A percentile compares a stretch with the other conserved stretches of the same genome.
These are phyloP conservation scores for Cirrhinus mrigala DNA, from an alignment of 2,797 vertebrate genomes.

Conservation along the genomic window DNA sequence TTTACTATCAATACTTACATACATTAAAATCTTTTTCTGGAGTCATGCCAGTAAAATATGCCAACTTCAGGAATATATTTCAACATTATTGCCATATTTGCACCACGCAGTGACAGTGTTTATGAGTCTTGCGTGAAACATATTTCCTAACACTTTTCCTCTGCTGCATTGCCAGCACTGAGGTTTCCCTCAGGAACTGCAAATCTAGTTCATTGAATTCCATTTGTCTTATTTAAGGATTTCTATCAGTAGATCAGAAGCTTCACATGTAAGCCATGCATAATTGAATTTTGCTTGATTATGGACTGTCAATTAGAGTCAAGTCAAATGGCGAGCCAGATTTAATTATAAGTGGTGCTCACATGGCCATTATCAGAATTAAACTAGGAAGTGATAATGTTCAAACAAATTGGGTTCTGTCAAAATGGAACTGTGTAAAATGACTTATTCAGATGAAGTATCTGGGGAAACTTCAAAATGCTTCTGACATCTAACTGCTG, in stretches of 20 bases:
- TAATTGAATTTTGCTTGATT: not conserved
- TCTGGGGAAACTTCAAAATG: not conserved
- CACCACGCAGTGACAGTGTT: not conserved
- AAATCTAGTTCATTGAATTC: not conserved
- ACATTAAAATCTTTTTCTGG: not conserved
- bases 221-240: not conserved
- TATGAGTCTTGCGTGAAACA: not conserved
- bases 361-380: conserved; percentile 2
- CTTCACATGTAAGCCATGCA: not conserved
- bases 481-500: not conserved
- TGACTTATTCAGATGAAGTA: not conserved
- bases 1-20: not conserved
- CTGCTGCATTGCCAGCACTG: not conserved
- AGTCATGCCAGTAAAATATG: not conserved
- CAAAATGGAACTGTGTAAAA: conserved; percentile 1
- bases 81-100: not conserved
- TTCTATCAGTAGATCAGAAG: not conserved
- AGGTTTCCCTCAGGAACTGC: not conserved
- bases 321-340: not conserved
- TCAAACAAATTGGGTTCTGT: conserved; percentile 18
- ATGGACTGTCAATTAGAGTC: not conserved
- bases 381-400: conserved; percentile 6
- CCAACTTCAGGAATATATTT: not conserved
- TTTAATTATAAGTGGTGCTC: conserved; percentile 68
- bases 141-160: not conserved